A percentile compares a stretch with the other conserved stretches of the same genome.
These are phyloP conservation scores for Hemaris fuciformis DNA, from an alignment of 2,888 invertebrate species.

Conservation along the genomic window DNA sequence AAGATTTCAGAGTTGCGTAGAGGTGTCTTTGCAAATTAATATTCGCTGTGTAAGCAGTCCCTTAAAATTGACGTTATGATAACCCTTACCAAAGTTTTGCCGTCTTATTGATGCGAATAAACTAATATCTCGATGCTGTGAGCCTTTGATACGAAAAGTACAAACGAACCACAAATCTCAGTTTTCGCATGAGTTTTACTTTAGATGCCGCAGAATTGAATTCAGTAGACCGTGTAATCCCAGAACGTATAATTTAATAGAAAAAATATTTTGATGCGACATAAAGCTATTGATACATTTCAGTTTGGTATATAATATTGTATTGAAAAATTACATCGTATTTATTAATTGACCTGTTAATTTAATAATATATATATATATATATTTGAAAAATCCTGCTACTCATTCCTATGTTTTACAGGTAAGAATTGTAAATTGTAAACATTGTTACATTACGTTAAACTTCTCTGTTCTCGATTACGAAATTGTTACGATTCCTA, in stretches of 20 bases:
- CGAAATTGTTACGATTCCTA: too few species aligned
- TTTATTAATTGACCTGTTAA: too few species aligned
- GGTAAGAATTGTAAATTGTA: too few species aligned
- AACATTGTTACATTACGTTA: too few species aligned
- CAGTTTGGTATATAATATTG: too few species aligned
- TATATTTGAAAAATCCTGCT: too few species aligned
- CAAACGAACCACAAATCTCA: conserved; percentile 12
- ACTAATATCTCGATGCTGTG: conserved; percentile 19
- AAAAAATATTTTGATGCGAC: too few species aligned
- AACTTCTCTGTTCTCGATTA: too few species aligned
- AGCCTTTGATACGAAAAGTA: conserved; percentile 14
- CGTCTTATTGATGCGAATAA: conserved; percentile 15
- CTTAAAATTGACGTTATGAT: conserved; percentile 11
- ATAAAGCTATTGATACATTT: too few species aligned
- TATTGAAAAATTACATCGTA: too few species aligned
- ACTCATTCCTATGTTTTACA: too few species aligned
- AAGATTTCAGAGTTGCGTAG: background rate
- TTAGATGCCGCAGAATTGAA: conserved; percentile 7
- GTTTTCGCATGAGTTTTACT: conserved; percentile 6
- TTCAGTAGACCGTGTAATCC: conserved; percentile 3
- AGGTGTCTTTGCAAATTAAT: background rate
- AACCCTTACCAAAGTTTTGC: background rate
- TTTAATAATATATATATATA: too few species aligned
- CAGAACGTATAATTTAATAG: background rate
- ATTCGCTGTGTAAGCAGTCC: conserved; percentile 12